Conservation (phyloP, 2,113 vertebrate species). For the Hoplias malabaricus region DNA sequence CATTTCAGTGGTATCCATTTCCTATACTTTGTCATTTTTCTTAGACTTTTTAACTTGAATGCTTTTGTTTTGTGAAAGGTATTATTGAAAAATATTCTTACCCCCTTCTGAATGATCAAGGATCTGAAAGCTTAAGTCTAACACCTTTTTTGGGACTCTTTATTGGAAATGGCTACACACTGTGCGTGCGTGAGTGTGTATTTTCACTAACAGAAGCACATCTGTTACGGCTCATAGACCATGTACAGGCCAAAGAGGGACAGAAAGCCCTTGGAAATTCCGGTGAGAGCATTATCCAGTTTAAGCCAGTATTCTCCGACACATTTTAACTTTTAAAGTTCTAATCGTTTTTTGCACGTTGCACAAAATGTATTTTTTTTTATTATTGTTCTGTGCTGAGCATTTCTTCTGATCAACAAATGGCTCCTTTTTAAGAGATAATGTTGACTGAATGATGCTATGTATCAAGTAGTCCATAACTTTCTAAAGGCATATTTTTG, state of each 20-base stretch:
- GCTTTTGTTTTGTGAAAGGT: conserved; percentile 44
- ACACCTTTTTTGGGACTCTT: conserved; percentile 23
- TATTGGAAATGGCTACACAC: not conserved
- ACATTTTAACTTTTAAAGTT: conserved; percentile 15
- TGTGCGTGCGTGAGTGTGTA: not conserved
- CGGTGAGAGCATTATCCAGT: conserved; percentile 14
- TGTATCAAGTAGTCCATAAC: conserved; percentile 17
- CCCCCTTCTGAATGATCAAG: not conserved
- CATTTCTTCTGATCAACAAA: conserved; percentile 10
- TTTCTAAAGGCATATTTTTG: not conserved
- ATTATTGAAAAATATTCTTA: not conserved
- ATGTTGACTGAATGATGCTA: conserved; percentile 15
- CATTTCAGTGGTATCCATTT: conserved; percentile 49
- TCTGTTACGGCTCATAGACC: conserved; percentile 4
- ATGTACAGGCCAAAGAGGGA: conserved; percentile 19
- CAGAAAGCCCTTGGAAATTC: conserved; percentile 5
- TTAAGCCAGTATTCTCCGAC: conserved; percentile 39
- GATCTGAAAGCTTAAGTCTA: conserved; percentile 20
- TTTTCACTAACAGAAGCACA: conserved; percentile 25
- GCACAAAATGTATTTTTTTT: not conserved
- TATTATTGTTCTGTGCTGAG: not conserved
- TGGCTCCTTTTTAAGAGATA: not conserved
- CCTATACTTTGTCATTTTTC: conserved; percentile 31
- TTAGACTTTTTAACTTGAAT: conserved; percentile 35
- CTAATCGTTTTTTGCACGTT: conserved; percentile 30